Conservation (phyloP, 2,888 invertebrate genomes). For the Aspidiotus rigidus region DNA sequence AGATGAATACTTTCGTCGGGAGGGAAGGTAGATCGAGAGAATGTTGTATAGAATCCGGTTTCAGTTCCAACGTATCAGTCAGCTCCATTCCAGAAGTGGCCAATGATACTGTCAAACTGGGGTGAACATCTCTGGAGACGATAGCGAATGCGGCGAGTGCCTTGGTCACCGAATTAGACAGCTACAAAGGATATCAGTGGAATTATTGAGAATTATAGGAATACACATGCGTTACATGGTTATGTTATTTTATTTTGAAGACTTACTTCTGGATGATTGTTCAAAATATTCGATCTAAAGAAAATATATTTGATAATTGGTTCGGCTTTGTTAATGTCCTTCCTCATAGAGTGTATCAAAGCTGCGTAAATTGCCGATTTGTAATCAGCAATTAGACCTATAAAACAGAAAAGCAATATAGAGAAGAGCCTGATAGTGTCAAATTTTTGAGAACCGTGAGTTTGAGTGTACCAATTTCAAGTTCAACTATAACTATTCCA, state of each 20-base stretch:
- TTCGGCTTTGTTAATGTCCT: conserved; percentile 55
- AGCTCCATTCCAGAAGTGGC: conserved; percentile 62
- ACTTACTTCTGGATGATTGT: conserved; percentile 50
- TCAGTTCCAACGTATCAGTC: conserved; percentile 56
- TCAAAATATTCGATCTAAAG: conserved; percentile 56
- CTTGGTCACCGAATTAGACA: conserved; percentile 53
- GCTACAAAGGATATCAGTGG: conserved; percentile 36
- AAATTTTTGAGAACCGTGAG: too few species aligned
- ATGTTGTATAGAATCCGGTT: conserved; percentile 46
- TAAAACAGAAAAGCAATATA: not conserved
- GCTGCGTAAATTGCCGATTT: conserved; percentile 54
- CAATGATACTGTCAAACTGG: conserved; percentile 55
- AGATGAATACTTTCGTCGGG: conserved; percentile 60
- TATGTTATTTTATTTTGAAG: not conserved
- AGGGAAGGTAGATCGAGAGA: conserved; percentile 53
- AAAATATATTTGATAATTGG: conserved; percentile 56
- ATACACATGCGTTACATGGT: not conserved
- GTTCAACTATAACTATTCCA: too few species aligned
- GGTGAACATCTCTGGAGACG: conserved; percentile 52
- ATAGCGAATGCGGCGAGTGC: conserved; percentile 54
- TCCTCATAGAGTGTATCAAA: conserved; percentile 52
- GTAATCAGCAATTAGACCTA: conserved; percentile 53
- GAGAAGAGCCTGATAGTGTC: too few species aligned
- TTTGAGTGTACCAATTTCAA: too few species aligned
- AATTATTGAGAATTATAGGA: not conserved